Evolutionary conservation across 2,113 vertebrate species (phyloP), one percentile per base, ranked within the genome.

Genomic region (Pycnonotus jocosus): DNA sequence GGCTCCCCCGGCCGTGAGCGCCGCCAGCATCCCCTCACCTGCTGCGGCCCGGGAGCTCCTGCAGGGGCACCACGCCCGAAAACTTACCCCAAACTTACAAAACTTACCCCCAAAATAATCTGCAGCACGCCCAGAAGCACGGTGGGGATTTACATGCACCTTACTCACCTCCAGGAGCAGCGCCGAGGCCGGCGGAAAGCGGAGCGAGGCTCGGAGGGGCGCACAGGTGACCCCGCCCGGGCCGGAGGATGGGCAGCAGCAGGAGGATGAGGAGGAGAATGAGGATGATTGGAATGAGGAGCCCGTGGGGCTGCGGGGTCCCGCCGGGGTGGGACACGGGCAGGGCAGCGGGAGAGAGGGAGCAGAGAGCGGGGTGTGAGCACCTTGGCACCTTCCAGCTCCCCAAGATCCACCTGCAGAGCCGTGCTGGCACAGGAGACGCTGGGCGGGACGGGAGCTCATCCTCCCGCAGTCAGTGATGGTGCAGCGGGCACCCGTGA

Each of bases 21-120:
- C 35, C 16, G 2, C 2, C 44, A 21, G 4, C 19, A 33, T 9
- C 21, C 33, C 0, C 35, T 1, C 50, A 10, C 30, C 53, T 4
- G 7, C 0, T 1, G 6, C 0, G 1, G 1, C n/a, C 8, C 3
- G 1, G 0, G 0, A 16, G 7, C 35, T 14, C 51, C 33, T 11
- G n/a, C n/a, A 11, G 7, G 2, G 0, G 5, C 8, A 0, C 40
- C 18, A 1, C 4, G 0, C 17, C 2, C 9, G 0, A 8, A 23
- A 73, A 35, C 8, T 10, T 7, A 3, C 38, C 11, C 38, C 5
- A 38, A 61, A 60, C n/a, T 18, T 3, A 14, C 11, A 38, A 24
- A 47, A 25, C 23, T 17, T 6, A 4, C 4, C n/a, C 56, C 31
- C 6, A 14, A 4, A 25, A 30, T n/a, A n/a, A 33, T 0, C 19